Conservation (phyloP, 2,888 invertebrate genomes). For the Ditula angustiorana region DNA sequence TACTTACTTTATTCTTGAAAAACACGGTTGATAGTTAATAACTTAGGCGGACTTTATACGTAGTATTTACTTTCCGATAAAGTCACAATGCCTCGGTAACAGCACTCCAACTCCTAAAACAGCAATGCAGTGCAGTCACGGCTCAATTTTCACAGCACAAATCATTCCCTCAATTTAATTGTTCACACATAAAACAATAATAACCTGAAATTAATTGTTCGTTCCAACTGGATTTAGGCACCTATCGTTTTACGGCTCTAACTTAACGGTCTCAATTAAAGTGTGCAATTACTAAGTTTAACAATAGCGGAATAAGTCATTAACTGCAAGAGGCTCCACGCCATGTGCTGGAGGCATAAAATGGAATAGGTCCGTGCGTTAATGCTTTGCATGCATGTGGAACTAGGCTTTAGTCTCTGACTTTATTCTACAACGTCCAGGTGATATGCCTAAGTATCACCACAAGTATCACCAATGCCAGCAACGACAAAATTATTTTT, state of each 20-base stretch:
- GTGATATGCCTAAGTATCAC: no score
- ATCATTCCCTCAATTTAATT: slow-evolving; percentile 10
- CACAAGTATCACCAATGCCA: no score
- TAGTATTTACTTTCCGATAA: no score
- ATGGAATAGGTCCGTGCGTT: slow-evolving; percentile 21
- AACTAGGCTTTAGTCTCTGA: not conserved
- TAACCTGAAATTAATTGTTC: slow-evolving; percentile 25
- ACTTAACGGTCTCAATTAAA: slow-evolving; percentile 38
- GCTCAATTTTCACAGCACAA: not conserved
- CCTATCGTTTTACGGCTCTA: slow-evolving; percentile 33
- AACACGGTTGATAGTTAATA: no score
- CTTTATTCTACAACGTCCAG: no score
- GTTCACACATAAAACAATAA: slow-evolving; percentile 23
- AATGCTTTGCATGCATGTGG: not conserved
- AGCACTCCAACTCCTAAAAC: no score
- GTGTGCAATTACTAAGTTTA: slow-evolving; percentile 35
- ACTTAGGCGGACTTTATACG: no score
- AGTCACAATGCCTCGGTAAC: no score
- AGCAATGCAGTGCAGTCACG: not conserved
- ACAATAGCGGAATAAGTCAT: slow-evolving; percentile 32
- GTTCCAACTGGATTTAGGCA: slow-evolving; percentile 28
- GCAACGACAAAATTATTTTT: no score
- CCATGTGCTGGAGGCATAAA: slow-evolving; percentile 33
- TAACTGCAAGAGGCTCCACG: slow-evolving; percentile 18
- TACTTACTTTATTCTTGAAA: no score